Conservation (phyloP, 2,797 vertebrate genomes). For the Mycteria americana region DNA sequence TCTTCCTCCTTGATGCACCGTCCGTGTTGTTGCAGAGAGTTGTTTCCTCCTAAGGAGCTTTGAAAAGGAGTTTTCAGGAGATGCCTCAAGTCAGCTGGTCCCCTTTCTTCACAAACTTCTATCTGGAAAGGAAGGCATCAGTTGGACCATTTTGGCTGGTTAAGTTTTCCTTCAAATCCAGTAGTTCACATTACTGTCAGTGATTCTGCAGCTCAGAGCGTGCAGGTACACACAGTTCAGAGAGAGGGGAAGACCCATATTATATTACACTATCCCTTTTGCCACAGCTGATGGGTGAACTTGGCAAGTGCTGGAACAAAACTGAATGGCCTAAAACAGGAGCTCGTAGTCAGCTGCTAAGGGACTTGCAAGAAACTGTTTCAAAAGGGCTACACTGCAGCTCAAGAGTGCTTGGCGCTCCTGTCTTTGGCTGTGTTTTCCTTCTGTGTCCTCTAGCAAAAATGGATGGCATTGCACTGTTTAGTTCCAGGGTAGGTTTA, state of each 20-base stretch:
- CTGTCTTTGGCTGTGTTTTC: background rate
- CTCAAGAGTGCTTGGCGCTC: fast-evolving
- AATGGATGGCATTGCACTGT: background rate
- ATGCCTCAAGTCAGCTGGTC: background rate
- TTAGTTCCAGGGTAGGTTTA: background rate
- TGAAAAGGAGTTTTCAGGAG: background rate
- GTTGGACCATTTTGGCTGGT: background rate
- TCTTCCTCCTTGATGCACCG: background rate
- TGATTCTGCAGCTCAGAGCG: background rate
- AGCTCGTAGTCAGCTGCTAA: background rate
- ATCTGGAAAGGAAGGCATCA: background rate
- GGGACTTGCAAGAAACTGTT: background rate
- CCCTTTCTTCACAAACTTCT: background rate
- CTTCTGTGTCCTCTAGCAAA: background rate
- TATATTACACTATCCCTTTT: background rate
- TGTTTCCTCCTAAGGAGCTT: background rate
- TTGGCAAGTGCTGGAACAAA: background rate
- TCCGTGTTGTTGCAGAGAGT: background rate
- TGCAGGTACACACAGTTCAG: background rate
- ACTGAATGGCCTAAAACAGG: background rate
- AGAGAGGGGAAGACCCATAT: background rate
- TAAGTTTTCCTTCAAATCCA: background rate
- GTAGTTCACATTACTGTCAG: background rate
- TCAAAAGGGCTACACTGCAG: background rate
- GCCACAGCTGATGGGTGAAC: background rate